phyloP scores from a whole-genome alignment of 2,888 invertebrate species.

The Megastigmus dorsalis region DNA sequence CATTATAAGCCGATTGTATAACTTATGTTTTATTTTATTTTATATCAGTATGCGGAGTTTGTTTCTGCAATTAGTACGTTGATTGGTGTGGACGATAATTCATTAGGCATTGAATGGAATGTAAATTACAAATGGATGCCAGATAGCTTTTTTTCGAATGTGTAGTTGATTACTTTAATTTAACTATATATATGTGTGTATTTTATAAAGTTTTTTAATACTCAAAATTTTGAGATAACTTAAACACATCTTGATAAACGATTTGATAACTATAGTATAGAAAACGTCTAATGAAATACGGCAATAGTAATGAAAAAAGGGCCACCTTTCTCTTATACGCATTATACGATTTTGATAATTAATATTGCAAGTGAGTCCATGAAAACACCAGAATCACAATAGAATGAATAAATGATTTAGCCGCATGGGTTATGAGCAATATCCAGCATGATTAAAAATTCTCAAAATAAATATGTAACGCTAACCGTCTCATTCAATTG shows the following conservation, averaged over 20 bases:
- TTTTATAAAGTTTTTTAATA: background rate
- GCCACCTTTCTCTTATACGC: too few relatives aligned
- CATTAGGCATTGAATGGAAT: background rate
- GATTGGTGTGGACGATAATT: slow-evolving; percentile 3
- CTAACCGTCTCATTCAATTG: too few relatives aligned
- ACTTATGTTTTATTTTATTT: slow-evolving; percentile 27
- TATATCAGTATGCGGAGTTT: slow-evolving; percentile 29
- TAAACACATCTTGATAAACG: too few relatives aligned
- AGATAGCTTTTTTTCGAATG: background rate
- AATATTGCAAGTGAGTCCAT: too few relatives aligned
- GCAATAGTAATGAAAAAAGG: background rate
- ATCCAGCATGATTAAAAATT: too few relatives aligned
- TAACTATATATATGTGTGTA: background rate
- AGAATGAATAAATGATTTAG: too few relatives aligned
- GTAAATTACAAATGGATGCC: background rate
- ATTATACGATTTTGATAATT: too few relatives aligned
- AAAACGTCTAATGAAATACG: background rate
- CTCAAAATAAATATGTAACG: too few relatives aligned
- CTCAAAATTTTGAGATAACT: too few relatives aligned
- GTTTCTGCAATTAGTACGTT: slow-evolving; percentile 23
- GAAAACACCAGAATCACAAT: too few relatives aligned
- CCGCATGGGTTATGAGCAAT: too few relatives aligned
- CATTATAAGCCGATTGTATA: slow-evolving; percentile 10
- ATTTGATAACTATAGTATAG: too few relatives aligned
- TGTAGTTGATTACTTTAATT: background rate